Evolutionary conservation across 2,113 vertebrate species (phyloP).

Genomic region (Saguinus imperator): DNA sequence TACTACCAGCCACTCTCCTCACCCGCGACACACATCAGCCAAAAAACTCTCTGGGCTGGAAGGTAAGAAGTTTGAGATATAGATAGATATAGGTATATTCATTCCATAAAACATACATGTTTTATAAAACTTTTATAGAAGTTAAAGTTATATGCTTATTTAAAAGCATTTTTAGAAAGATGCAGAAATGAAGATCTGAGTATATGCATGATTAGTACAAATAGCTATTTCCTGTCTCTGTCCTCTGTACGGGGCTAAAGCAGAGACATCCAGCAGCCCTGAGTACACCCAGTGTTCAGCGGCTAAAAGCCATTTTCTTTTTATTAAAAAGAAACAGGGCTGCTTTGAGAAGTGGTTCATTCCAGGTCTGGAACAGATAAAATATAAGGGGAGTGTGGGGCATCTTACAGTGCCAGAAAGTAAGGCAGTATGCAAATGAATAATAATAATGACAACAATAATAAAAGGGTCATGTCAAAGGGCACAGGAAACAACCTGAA

Average conservation of each 20-base stretch:
- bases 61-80: background rate
- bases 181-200: background rate
- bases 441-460: accelerated
- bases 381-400: background rate
- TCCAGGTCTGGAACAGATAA: background rate
- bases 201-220: background rate
- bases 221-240: background rate
- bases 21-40: background rate
- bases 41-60: background rate
- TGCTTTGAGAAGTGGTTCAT: background rate
- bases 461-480: background rate
- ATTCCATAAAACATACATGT: too few species aligned
- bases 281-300: background rate
- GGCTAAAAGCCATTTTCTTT: background rate
- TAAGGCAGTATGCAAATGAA: background rate
- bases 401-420: background rate
- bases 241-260: background rate
- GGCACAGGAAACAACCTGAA: background rate
- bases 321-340: background rate
- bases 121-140: background rate
- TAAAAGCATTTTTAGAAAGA: background rate
- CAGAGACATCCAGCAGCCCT: background rate
- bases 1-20: background rate
- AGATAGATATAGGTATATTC: too few species aligned
- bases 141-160: background rate